A percentile compares a stretch with the other conserved stretches of the same genome.
phyloP scores from a whole-genome alignment of 2,888 invertebrate species.

The Panzeria rudis region DNA sequence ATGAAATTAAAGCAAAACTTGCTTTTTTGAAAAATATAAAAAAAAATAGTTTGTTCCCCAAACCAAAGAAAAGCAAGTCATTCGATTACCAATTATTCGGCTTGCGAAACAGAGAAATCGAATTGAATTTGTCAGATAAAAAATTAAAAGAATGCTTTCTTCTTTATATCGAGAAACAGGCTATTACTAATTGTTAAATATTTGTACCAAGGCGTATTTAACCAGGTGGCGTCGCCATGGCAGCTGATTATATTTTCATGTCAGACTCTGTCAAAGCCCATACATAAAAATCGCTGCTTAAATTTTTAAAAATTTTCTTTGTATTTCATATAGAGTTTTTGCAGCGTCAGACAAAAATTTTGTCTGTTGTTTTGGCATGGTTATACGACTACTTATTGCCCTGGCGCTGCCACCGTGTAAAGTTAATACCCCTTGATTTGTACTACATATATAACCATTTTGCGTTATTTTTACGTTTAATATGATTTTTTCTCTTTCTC shows the following conservation, averaged over 20 bases:
- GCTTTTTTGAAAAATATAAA: not conserved
- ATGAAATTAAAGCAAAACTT: not conserved
- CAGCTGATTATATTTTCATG: no score
- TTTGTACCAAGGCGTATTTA: no score
- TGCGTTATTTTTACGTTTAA: conserved; percentile 44
- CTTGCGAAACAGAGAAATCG: not conserved
- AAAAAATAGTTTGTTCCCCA: not conserved
- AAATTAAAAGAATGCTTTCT: not conserved
- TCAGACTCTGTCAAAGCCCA: no score
- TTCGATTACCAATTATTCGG: not conserved
- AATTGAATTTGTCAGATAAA: not conserved
- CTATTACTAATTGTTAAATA: conserved; percentile 37
- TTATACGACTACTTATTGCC: no score
- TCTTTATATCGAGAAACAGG: not conserved
- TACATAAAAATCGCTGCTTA: no score
- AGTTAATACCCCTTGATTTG: no score
- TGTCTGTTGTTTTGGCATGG: no score
- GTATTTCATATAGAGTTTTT: no score
- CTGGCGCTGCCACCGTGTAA: no score
- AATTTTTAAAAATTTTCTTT: no score
- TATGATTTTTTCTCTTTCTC: conserved; percentile 58
- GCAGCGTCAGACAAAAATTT: no score
- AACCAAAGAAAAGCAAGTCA: not conserved
- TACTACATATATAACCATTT: not conserved
- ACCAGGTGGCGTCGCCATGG: no score